Evolutionary conservation across 1,140 invertebrate genomes (phyloP).

Genomic region (Lucilia sericata): DNA sequence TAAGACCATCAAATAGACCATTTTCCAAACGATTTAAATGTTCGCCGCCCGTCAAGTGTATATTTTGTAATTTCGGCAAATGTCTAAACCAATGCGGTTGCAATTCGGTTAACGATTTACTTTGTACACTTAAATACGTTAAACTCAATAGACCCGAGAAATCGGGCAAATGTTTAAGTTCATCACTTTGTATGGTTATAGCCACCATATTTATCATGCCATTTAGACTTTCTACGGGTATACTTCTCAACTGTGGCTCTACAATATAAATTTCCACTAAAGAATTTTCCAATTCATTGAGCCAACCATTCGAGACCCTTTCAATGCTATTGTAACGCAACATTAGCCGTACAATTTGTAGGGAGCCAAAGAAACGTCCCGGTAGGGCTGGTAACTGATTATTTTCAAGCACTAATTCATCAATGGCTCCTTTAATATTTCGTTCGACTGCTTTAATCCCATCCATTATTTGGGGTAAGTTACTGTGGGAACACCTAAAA

Average conservation of each 20-base stretch:
- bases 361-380: conserved; percentile 79
- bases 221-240: conserved; percentile 82
- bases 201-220: conserved; percentile 83
- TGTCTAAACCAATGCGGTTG: conserved; percentile 79
- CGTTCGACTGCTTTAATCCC: conserved; percentile 79
- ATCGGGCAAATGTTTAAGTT: conserved; percentile 78
- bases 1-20: conserved; percentile 80
- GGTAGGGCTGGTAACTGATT: conserved; percentile 85
- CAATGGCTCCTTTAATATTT: conserved; percentile 77
- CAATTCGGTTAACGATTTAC: conserved; percentile 76
- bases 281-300: conserved; percentile 80
- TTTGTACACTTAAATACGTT: conserved; percentile 78
- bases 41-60: conserved; percentile 79
- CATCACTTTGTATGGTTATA: conserved; percentile 81
- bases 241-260: conserved; percentile 81
- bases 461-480: conserved; percentile 79
- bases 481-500: conserved; percentile 86
- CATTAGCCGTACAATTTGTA: conserved; percentile 84
- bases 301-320: conserved; percentile 82
- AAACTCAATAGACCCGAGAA: conserved; percentile 76
- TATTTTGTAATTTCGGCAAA: conserved; percentile 78
- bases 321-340: conserved; percentile 85
- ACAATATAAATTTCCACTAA: conserved; percentile 86
- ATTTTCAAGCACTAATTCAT: conserved; percentile 87
- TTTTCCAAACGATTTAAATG: conserved; percentile 77